Percentiles rank a stretch among this genome's conserved stretches.
Evolutionary conservation across 2,113 vertebrate genomes (phyloP).

Genomic region (Myrmophylax atrothorax): DNA sequence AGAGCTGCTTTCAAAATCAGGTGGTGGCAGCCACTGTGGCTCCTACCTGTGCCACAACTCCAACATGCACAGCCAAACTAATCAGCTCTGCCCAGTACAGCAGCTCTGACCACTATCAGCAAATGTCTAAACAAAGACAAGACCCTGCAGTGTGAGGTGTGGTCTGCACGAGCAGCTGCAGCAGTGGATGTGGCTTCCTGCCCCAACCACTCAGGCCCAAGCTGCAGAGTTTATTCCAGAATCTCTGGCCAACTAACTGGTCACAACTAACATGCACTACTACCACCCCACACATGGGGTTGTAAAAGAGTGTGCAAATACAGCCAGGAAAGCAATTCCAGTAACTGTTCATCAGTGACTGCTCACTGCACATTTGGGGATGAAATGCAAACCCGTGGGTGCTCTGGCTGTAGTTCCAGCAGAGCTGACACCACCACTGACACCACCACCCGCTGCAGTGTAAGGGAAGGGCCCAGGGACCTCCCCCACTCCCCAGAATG

Average conservation of each 20-base stretch:
- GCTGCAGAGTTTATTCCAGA: neutral
- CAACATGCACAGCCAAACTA: neutral
- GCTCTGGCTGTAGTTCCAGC: neutral
- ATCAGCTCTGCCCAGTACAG: neutral
- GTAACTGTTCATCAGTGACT: neutral
- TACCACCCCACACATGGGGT: neutral
- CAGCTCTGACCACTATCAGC: slow-evolving; percentile 1
- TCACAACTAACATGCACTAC: neutral
- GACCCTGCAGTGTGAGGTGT: neutral
- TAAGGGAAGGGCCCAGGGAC: neutral
- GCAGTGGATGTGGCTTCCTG: neutral
- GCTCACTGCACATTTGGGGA: neutral
- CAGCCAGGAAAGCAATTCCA: neutral
- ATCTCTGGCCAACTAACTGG: neutral
- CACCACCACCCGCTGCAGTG: neutral
- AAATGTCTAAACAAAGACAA: neutral
- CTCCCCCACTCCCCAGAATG: neutral
- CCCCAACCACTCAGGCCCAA: neutral
- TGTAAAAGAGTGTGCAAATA: neutral
- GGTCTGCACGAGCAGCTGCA: neutral
- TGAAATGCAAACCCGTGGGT: neutral
- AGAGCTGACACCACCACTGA: neutral
- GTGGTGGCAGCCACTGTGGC: neutral
- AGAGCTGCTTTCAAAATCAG: neutral
- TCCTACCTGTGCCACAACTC: neutral